Base-by-base conservation (phyloP, 1,140 invertebrate species). In the Brachionus koreanus region DNA sequence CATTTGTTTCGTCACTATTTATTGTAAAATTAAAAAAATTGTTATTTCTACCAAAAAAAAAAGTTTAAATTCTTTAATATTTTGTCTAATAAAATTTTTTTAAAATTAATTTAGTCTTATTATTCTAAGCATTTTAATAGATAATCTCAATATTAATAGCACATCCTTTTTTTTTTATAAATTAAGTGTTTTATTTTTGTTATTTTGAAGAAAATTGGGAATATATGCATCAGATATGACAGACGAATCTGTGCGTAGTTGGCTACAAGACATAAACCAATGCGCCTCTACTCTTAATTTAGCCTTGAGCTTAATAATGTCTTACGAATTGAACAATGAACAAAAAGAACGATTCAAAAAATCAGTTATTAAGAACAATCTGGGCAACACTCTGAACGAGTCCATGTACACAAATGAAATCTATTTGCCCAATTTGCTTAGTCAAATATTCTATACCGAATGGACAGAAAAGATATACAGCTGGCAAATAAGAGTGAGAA, bases 301-400 rank as follows among this genome's bases (percentile, higher is more conserved):
- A 43, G 76, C 76, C 0, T 12, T 79, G 12, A 79, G 23, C 33
- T 61, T 79, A 61, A 57, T 79, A 9, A 79, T 79, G 76, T 57
- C 76, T 3, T 79, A 39, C 6, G 76, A 79, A 35, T 16, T 79
- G 9, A 79, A 79, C 23, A 23, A 37, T 39, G 76, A 79, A 7
- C 76, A 79, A 65, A 79, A 79, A 65, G 52, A 25, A 0, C 39
- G 13, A 43, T 79, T 79, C 16, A 79, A 61, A 65, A 79, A 79
- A 37, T 23, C 49, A 6, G 23, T 79, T 1, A 61, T 61, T 2
- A 57, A 35, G 23, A 42, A 61, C 37, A 79, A 61, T 61, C 25
- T 65, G 23, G 43, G 37, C 23, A 23, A 46, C 7, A 74, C 23
- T n/a, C 39, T 16, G 19, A 74, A 46, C 12, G 65, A 69, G n/a